Percentiles rank a stretch among this genome's conserved stretches.
Conservation (phyloP, 2,113 vertebrate species). For the Physeter macrocephalus region DNA sequence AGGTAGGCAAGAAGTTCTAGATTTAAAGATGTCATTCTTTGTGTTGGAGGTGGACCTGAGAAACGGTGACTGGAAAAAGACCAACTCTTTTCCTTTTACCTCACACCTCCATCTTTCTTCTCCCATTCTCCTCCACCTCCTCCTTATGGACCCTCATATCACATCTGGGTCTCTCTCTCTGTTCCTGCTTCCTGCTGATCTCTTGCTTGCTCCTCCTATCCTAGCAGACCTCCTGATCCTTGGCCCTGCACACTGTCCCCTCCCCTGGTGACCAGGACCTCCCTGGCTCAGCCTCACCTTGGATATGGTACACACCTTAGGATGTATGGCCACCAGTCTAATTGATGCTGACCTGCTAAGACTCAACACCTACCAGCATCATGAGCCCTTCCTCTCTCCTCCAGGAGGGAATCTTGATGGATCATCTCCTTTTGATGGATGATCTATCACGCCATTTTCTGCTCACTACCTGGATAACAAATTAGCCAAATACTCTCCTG, state of each 20-base stretch:
- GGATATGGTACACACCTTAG: fast-evolving
- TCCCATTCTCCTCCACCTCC: not conserved
- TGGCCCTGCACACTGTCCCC: not conserved
- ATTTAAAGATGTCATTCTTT: not conserved
- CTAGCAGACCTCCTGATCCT: too few relatives aligned
- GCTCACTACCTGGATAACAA: not conserved
- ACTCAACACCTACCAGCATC: not conserved
- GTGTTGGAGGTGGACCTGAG: not conserved
- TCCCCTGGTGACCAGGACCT: not conserved
- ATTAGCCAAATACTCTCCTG: not conserved
- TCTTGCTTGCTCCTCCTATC: not conserved
- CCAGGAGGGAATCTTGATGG: too few relatives aligned
- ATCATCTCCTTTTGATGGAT: not conserved
- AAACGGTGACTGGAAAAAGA: not conserved
- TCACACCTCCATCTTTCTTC: not conserved
- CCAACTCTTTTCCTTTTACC: not conserved
- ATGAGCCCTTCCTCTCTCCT: not conserved
- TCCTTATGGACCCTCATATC: fast-evolving
- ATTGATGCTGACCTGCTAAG: not conserved
- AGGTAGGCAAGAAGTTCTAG: not conserved
- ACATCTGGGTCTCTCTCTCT: not conserved
- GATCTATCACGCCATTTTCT: not conserved
- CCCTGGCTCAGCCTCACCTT: not conserved
- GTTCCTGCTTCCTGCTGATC: not conserved
- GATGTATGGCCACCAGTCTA: not conserved